Evolutionary conservation across 2,888 invertebrate genomes (phyloP).

Genomic region (Resseliella maxima): DNA sequence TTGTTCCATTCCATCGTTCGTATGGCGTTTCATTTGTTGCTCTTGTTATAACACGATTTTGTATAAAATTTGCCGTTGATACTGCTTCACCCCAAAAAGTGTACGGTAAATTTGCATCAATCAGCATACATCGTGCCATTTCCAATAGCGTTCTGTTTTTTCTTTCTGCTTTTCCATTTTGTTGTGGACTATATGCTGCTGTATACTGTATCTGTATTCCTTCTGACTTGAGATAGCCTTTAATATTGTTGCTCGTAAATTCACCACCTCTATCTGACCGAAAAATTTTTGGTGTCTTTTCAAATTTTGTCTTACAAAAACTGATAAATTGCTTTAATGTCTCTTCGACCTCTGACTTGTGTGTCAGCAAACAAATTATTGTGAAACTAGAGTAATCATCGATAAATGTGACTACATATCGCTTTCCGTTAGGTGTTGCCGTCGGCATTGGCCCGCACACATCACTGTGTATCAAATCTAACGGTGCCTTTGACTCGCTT

Average conservation of each 20-base stretch:
- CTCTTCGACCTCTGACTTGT: conserved; percentile 60
- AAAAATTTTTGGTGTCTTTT: conserved; percentile 57
- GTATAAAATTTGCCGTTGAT: conserved; percentile 57
- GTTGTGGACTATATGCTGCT: conserved; percentile 62
- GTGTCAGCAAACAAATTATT: conserved; percentile 60
- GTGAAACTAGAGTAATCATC: conserved; percentile 60
- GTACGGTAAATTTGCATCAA: conserved; percentile 60
- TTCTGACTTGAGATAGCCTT: conserved; percentile 59
- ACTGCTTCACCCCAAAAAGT: conserved; percentile 63
- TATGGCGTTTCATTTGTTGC: conserved; percentile 57
- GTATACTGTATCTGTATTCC: conserved; percentile 63
- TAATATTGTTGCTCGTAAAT: conserved; percentile 60
- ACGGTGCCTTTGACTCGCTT: not conserved
- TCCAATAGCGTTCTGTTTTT: conserved; percentile 61
- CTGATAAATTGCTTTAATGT: not conserved
- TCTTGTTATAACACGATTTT: conserved; percentile 26
- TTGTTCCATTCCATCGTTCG: conserved; percentile 55
- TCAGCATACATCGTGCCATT: conserved; percentile 61
- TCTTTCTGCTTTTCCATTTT: conserved; percentile 63
- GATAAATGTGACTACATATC: conserved; percentile 42
- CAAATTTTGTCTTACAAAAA: conserved; percentile 1
- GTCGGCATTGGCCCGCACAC: too few relatives aligned
- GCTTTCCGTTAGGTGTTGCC: not conserved
- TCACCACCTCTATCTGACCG: conserved; percentile 61
- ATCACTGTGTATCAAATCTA: conserved; percentile 55